A percentile compares a stretch with the other conserved stretches of the same genome.
Conservation (phyloP, 2,113 vertebrate genomes). For the Spheniscus mendiculus region DNA sequence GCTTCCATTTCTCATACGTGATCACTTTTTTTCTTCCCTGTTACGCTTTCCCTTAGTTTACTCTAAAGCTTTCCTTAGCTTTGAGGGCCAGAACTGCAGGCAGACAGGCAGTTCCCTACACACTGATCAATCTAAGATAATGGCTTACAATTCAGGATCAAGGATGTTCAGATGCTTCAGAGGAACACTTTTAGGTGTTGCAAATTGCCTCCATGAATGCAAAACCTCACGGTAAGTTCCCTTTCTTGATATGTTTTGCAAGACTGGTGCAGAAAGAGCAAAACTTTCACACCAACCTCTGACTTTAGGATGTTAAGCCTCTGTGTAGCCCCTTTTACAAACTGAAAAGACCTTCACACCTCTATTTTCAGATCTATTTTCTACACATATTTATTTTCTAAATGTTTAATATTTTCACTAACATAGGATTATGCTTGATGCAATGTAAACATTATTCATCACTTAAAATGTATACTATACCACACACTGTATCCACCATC, state of each 20-base stretch:
- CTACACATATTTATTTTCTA: neutral
- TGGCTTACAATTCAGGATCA: neutral
- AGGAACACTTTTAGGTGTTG: neutral
- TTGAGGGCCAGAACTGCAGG: neutral
- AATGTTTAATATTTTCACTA: neutral
- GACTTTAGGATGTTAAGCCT: neutral
- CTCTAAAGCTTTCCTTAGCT: neutral
- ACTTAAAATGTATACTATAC: neutral
- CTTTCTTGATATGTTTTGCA: neutral
- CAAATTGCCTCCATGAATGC: neutral
- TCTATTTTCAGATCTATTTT: neutral
- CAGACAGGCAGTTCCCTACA: neutral
- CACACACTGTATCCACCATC: neutral
- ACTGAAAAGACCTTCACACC: neutral
- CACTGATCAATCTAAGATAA: neutral
- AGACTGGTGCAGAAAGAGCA: neutral
- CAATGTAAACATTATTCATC: neutral
- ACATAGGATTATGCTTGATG: neutral
- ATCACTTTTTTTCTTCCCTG: neutral
- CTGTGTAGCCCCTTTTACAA: neutral
- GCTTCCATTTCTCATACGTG: neutral
- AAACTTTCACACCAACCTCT: neutral
- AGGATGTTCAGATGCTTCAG: neutral
- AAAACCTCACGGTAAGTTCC: neutral
- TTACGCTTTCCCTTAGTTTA: neutral